Evolutionary conservation across 2,797 vertebrate genomes (phyloP), one percentile per base, ranked within the genome.

Genomic region (Columba guinea): DNA sequence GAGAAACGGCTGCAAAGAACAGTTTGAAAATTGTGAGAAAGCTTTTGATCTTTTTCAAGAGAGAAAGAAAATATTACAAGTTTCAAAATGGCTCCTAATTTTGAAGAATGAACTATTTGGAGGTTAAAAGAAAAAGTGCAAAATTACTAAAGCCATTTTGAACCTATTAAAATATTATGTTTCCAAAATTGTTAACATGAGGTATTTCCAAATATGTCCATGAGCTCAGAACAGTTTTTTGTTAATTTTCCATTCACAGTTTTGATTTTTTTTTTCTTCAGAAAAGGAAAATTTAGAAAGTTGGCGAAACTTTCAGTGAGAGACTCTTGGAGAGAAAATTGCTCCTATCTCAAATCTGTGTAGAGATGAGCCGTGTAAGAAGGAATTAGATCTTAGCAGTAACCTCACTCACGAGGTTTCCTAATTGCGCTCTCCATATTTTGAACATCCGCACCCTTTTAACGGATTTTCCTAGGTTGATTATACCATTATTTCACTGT

Each of bases 401-500:
- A 73, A 93, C 84, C 79, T 90, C 83, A 82, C 94, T 91, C 95
- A 81, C 12, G 6, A 87, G 67, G 70, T 79, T 94, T 93, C 23
- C 7, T 95, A 96, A 96, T 89, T 92, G 86, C 58, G 85, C 59
- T 28, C 89, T 95, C 68, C 80, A 20, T 53, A 56, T 94, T 96
- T 95, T 68, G 87, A 93, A 93, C 83, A 91, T 81, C 85, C 65
- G 5, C 80, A 90, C 67, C 77, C 84, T 92, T 94, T 95, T 96
- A 96, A 96, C 96, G 94, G 93, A 93, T 97, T 97, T 97, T 97
- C 93, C 95, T 95, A 93, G 81, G 93, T 82, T 96, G 94, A 95
- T 95, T 97, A 95, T 92, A 74, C 74, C 86, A 93, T 95, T 95
- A 96, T 94, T 97, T 94, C 87, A 73, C 70, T 2, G 10, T 68